Conservation (phyloP, 2,888 invertebrate genomes). For the Pollenia labialis region DNA sequence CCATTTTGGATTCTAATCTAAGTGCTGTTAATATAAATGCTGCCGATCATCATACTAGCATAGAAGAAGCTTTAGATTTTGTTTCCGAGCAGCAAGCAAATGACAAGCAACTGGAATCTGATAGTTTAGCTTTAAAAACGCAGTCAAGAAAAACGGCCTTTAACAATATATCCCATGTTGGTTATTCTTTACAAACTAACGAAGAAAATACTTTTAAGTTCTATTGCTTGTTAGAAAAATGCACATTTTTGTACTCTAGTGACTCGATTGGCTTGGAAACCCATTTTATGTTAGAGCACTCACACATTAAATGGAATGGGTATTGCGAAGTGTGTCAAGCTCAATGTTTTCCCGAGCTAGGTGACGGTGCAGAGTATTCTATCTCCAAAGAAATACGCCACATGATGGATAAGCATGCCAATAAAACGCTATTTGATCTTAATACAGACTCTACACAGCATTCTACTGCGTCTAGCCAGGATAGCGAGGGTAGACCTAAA, state of each 20-base stretch:
- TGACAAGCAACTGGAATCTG: constrained; percentile 34
- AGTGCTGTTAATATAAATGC: constrained; percentile 68
- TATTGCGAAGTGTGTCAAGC: constrained; percentile 85
- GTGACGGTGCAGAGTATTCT: constrained; percentile 41
- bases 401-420: constrained; percentile 77
- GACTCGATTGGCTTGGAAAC: constrained; percentile 80
- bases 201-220: constrained; percentile 75
- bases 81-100: constrained; percentile 74
- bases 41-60: constrained; percentile 75
- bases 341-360: constrained; percentile 32
- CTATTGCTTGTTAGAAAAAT: constrained; percentile 80
- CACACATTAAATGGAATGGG: constrained; percentile 85
- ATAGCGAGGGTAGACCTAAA: constrained; percentile 69
- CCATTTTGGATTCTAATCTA: constrained; percentile 74
- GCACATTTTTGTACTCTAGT: constrained; percentile 80
- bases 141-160: constrained; percentile 46
- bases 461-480: constrained; percentile 42
- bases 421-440: constrained; percentile 77
- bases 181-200: constrained; percentile 72
- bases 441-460: constrained; percentile 52
- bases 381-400: constrained; percentile 78
- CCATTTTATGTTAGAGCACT: constrained; percentile 81
- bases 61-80: constrained; percentile 77
- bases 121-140: not conserved
- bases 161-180: constrained; percentile 78